Evolutionary conservation across 2,888 invertebrate genomes (phyloP).

Genomic region (Dolichomitus sp.): DNA sequence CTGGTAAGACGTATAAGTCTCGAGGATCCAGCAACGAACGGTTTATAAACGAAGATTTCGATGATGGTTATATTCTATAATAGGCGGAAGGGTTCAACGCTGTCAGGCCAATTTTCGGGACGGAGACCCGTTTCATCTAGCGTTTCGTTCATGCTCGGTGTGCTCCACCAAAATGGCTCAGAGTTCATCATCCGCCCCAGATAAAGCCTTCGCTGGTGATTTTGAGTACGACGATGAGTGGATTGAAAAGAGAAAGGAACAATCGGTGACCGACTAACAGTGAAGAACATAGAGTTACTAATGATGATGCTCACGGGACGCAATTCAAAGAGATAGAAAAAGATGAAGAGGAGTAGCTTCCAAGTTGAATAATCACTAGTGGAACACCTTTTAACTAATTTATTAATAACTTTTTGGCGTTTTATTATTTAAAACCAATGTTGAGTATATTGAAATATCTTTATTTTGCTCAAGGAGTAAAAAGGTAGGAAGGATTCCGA

Average conservation of each 20-base stretch:
- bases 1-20: not conserved
- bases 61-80: conserved; percentile 28
- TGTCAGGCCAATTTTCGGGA: conserved; percentile 36
- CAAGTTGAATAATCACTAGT: conserved; percentile 68
- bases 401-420: too few relatives aligned
- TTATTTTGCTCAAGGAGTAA: too few relatives aligned
- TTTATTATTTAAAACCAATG: too few relatives aligned
- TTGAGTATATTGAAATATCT: too few relatives aligned
- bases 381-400: not conserved
- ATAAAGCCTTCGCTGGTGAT: conserved; percentile 23
- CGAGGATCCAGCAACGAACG: conserved; percentile 38
- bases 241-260: not conserved
- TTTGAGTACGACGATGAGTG: conserved; percentile 29
- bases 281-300: conserved; percentile 21
- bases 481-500: too few relatives aligned
- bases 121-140: conserved; percentile 46
- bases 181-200: conserved; percentile 27
- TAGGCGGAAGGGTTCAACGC: conserved; percentile 42
- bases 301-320: conserved; percentile 49
- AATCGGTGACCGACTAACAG: conserved; percentile 6
- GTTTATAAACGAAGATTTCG: conserved; percentile 41
- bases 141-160: conserved; percentile 49
- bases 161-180: conserved; percentile 7
- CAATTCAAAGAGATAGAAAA: conserved; percentile 21
- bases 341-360: conserved; percentile 32